Evolutionary conservation across 2,888 invertebrate genomes (phyloP), one percentile per base, ranked within the genome.

Genomic region (Steinernema carpocapsae): DNA sequence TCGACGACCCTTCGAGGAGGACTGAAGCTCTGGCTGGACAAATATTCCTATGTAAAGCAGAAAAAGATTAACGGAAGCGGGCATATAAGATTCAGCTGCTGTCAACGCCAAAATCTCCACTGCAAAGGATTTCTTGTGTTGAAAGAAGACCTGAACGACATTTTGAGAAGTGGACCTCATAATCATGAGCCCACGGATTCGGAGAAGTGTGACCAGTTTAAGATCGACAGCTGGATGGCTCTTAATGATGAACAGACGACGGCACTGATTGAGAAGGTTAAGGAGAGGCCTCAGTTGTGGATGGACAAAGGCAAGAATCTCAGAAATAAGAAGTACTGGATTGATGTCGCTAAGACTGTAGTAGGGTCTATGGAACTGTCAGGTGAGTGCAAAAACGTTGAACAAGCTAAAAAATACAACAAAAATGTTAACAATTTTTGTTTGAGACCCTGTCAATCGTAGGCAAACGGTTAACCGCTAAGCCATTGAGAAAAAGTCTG

Each of bases 11-110:
- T 56, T 24, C 22, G 56, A 22, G 56, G 56, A 19, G 56, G 56
- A 2, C 56, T 56, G 24, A 56, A 56, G 17, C 56, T 56, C 56
- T 56, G 56, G 56, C 56, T 24, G 56, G 56, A 56, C 24, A 19
- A 26, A 3, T 56, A 19, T 26, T 22, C 24, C 56, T 56, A 56
- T 26, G 56, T 56, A 6, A 56, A 56, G 56, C 56, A 56, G 56
- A 56, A 56, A 26, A 56, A 22, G 6, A 7, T 6, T 26, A 56
- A 56, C 26, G 56, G 56, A 3, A 56, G 56, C 26, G 56, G 56
- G 24, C 56, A 56, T 26, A 24, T 56, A 22, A 22, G 56, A 22
- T 56, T 56, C 56, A 56, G 56, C 56, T 56, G 56, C 56, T 56
- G 56, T 26, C 56, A 56, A 26, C 56, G 56, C 6, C 56, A 56